These are phyloP conservation scores for Uloborus diversus DNA, from an alignment of 1,140 invertebrate species.

Conservation along the genomic window DNA sequence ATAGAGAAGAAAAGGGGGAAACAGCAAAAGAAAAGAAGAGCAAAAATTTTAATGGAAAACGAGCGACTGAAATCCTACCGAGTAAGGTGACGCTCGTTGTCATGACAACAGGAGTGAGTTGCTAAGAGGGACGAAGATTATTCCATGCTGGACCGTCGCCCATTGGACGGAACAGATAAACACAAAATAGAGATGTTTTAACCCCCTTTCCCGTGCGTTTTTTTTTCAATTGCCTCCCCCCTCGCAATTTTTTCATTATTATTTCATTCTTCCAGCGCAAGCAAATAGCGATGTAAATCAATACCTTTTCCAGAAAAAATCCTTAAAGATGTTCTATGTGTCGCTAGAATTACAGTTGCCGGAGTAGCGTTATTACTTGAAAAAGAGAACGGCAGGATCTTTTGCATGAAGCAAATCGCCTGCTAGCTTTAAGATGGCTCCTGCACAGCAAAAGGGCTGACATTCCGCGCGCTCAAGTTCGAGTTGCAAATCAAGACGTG, in stretches of 20 bases:
- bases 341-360: slow-evolving; percentile 36
- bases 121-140: slow-evolving; percentile 47
- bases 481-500: slow-evolving; percentile 18
- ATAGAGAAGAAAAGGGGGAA: neutral
- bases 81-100: slow-evolving; percentile 47
- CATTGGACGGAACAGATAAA: slow-evolving; percentile 49
- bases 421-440: slow-evolving; percentile 11
- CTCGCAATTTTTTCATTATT: slow-evolving; percentile 21
- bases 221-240: neutral
- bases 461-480: neutral
- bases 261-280: neutral
- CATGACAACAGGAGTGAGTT: slow-evolving; percentile 36
- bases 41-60: slow-evolving; percentile 51
- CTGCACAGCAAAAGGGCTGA: neutral
- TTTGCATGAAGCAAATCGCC: slow-evolving; percentile 29
- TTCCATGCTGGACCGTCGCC: slow-evolving; percentile 26
- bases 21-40: neutral
- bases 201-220: slow-evolving; percentile 16
- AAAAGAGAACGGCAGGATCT: slow-evolving; percentile 14
- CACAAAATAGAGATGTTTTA: slow-evolving; percentile 56
- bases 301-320: slow-evolving; percentile 23
- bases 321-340: slow-evolving; percentile 4
- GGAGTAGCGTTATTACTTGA: slow-evolving; percentile 29
- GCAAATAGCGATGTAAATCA: slow-evolving; percentile 39
- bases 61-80: slow-evolving; percentile 47